phyloP scores from a whole-genome alignment of 2,797 vertebrate genomes.

The Pampus argenteus region DNA sequence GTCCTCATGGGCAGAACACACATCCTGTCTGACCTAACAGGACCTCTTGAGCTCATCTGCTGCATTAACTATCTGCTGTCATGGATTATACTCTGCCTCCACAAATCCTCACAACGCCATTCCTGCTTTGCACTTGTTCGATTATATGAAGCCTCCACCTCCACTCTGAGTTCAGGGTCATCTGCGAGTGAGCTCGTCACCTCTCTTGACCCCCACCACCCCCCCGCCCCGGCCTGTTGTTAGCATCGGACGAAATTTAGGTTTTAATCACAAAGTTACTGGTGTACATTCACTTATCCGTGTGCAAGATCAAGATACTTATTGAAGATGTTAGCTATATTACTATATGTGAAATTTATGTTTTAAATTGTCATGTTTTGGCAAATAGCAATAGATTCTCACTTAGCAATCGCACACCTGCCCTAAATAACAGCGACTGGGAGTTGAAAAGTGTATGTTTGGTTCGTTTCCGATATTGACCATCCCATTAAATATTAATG shows the following conservation, averaged over 20 bases:
- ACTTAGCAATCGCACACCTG: constrained; percentile 24
- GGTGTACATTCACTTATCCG: neutral
- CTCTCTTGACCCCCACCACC: neutral
- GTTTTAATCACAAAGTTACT: neutral
- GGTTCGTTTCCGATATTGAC: constrained; percentile 32
- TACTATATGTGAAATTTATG: neutral
- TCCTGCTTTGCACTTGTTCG: constrained; percentile 16
- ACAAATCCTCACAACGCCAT: constrained; percentile 37
- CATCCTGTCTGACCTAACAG: constrained; percentile 2
- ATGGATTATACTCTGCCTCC: constrained; percentile 50
- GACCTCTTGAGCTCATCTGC: constrained; percentile 36
- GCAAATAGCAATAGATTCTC: neutral
- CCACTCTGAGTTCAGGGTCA: constrained; percentile 8
- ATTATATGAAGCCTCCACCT: neutral
- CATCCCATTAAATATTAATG: constrained; percentile 68
- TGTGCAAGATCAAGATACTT: neutral
- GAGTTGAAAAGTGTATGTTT: constrained; percentile 24
- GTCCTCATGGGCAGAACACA: constrained; percentile 2
- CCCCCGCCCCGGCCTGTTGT: neutral
- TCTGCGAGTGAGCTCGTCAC: neutral
- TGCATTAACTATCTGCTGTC: constrained; percentile 45
- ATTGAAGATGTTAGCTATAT: neutral
- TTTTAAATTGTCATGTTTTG: constrained; percentile 4
- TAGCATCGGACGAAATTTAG: neutral
- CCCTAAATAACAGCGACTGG: constrained; percentile 46